Conservation (phyloP, 2,113 vertebrate genomes). For the Pitta sordida region DNA sequence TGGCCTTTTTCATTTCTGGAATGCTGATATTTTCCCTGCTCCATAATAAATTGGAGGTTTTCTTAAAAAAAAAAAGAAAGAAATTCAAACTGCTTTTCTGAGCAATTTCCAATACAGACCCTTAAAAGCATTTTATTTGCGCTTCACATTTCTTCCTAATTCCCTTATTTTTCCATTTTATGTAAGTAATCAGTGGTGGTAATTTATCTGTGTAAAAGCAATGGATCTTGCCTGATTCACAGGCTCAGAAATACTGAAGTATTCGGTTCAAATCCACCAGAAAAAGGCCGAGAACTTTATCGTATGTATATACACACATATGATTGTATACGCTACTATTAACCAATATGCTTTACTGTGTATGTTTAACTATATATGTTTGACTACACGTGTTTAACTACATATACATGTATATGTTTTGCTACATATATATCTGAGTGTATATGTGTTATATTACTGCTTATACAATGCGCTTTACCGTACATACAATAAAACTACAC, state of each 20-base stretch:
- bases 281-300: neutral
- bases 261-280: neutral
- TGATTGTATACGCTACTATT: neutral
- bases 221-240: neutral
- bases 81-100: neutral
- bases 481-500: neutral
- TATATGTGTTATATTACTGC: neutral
- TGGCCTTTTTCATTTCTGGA: constrained; percentile 24
- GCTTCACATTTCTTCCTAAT: neutral
- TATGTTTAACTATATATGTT: neutral
- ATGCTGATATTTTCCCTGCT: constrained; percentile 20
- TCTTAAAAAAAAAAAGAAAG: neutral
- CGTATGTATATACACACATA: fast-evolving
- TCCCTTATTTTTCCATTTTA: neutral
- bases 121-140: neutral
- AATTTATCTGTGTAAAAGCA: neutral
- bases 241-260: neutral
- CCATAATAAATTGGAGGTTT: neutral
- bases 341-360: neutral
- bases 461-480: neutral
- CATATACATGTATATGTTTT: fast-evolving
- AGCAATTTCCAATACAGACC: neutral
- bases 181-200: neutral
- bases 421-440: too few species aligned
- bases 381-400: neutral